Base-by-base conservation (phyloP, 2,888 invertebrate species). In the Platycnemis pennipes region DNA sequence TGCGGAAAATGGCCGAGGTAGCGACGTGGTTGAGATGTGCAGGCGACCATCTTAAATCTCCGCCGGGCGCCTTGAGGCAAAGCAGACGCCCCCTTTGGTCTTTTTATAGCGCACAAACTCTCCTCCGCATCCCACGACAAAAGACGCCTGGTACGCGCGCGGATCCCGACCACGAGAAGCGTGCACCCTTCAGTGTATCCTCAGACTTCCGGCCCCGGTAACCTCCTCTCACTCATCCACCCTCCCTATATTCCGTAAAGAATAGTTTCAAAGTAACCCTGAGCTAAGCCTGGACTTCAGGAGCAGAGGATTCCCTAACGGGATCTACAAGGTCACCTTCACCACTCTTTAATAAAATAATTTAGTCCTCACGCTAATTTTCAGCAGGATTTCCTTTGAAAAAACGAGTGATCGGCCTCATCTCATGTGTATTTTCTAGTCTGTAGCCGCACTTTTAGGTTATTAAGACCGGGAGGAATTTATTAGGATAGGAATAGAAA, bases 31-130 rank as follows among this genome's bases (percentile, higher is more conserved):
- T 63, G 77, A 77, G 77, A 77, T 37, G 63, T 63, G 91, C 63
- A 63, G 91, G 44, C 63, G 91, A n/a, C 42, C 13, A 63, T 89
- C 89, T 44, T 69, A 91, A 69, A 91, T 44, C 89, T 63, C 56
- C 44, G 46, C 77, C 8, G 26, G 44, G 7, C 63, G n/a, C 45
- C 44, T 22, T 69, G 91, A 91, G 44, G 63, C 44, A 63, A 91
- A 42, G 44, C 91, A 91, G 91, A 91, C 69, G 87, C 87, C 13
- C 13, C 37, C 44, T 19, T 13, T 53, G 11, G 77, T 37, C 31
- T 77, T 77, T 77, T 77, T 37, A 77, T 77, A 37, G 77, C 22
- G 77, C 31, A 16, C 77, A 37, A 31, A 8, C 31, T 2, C 49
- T 19, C 49, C 0, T 5, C 77, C 11, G 37, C 13, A 7, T 37